phyloP scores from a whole-genome alignment of 23 tunicate genomes.

The Clavelina lepadiformis region DNA sequence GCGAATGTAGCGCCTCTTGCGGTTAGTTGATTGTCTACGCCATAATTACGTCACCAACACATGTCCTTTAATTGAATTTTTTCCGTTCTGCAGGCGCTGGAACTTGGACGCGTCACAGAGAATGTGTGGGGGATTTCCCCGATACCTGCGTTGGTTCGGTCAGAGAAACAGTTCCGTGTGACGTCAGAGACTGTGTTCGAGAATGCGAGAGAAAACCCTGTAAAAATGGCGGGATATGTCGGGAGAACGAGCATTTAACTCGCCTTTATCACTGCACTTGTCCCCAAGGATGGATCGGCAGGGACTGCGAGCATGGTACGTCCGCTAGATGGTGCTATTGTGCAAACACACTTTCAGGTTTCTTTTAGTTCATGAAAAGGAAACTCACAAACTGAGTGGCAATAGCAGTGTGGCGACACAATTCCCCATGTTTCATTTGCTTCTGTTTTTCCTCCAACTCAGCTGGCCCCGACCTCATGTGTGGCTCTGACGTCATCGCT shows the following conservation, averaged over 20 bases:
- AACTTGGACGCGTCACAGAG: slow-evolving; percentile 30
- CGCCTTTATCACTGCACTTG: slow-evolving; percentile 62
- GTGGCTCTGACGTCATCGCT: slow-evolving; percentile 41
- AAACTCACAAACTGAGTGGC: no score
- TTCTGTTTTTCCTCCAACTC: no score
- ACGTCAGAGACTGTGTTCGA: slow-evolving; percentile 52
- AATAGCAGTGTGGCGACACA: no score
- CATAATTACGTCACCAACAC: not conserved
- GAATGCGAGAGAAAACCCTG: slow-evolving; percentile 59
- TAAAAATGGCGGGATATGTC: slow-evolving; percentile 54
- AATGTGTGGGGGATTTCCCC: slow-evolving; percentile 58
- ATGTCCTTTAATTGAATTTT: not conserved
- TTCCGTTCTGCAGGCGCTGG: slow-evolving; percentile 28
- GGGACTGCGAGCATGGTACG: slow-evolving; percentile 66
- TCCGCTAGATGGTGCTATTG: no score
- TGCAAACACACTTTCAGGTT: no score
- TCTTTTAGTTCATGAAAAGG: no score
- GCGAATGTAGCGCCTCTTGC: slow-evolving; percentile 44
- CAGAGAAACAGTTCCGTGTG: slow-evolving; percentile 29
- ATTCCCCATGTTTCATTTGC: no score
- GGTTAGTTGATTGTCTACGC: slow-evolving; percentile 28
- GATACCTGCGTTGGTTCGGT: slow-evolving; percentile 56
- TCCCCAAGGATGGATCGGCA: slow-evolving; percentile 73
- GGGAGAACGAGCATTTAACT: slow-evolving; percentile 24
- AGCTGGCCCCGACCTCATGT: slow-evolving; percentile 56